Percentiles rank a stretch among this genome's conserved stretches.
These are phyloP conservation scores for Haliclona indistincta DNA, from an alignment of 37 sponge, comb jelly and placozoan genomes.

Conservation along the genomic window DNA sequence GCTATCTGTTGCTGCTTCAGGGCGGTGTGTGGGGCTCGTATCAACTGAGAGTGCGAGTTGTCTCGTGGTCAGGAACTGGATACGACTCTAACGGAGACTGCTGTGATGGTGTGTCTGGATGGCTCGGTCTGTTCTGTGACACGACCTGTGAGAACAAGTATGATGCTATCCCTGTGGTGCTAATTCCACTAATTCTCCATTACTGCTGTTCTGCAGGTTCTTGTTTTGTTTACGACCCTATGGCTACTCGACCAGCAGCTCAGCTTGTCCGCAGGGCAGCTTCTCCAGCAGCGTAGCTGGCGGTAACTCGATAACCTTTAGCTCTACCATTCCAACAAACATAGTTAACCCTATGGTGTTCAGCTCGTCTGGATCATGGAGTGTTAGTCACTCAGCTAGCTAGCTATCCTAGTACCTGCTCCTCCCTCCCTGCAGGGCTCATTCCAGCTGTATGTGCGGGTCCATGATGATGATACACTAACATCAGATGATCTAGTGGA, in stretches of 20 bases:
- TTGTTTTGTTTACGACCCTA: conserved; percentile 1
- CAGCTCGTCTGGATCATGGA: conserved; percentile 32
- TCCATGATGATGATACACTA: neutral
- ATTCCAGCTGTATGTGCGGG: conserved; percentile 13
- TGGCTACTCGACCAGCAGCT: neutral
- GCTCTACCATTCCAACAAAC: neutral
- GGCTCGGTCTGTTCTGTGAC: neutral
- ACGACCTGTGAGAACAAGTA: conserved; percentile 23
- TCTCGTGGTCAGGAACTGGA: conserved; percentile 2
- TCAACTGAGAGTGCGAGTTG: neutral
- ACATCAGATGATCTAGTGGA: conserved; percentile 10
- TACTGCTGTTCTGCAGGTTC: no score
- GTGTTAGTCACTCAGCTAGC: neutral
- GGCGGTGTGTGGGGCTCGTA: conserved; percentile 41
- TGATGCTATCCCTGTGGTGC: no score
- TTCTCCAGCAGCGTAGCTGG: neutral
- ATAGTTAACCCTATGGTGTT: conserved; percentile 10
- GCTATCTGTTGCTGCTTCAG: conserved; percentile 42
- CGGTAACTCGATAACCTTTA: neutral
- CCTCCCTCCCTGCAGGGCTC: conserved; percentile 7
- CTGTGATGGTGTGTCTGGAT: neutral
- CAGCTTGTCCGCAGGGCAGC: conserved; percentile 14
- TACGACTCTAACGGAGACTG: conserved; percentile 4
- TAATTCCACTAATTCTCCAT: no score
- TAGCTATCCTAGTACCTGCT: neutral